These are phyloP conservation scores for Azorinus chamasolen DNA, from an alignment of 2,888 invertebrate genomes.

Conservation along the genomic window DNA sequence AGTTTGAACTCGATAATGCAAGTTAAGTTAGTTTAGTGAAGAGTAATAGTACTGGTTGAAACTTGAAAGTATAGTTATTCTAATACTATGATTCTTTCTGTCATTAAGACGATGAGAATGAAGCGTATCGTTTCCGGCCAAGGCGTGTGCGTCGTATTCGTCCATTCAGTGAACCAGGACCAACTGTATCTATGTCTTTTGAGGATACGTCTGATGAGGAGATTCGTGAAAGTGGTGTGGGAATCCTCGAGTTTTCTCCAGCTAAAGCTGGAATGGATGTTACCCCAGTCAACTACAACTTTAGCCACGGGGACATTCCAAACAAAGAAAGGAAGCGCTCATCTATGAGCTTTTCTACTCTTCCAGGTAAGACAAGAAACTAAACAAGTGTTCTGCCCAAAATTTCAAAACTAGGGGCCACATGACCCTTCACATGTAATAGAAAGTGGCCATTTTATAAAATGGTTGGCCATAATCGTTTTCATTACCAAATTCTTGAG, in stretches of 20 bases:
- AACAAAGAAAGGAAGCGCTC: conserved; percentile 71
- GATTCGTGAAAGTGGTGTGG: conserved; percentile 85
- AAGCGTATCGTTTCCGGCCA: conserved; percentile 70
- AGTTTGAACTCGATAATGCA: no score
- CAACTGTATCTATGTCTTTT: conserved; percentile 77
- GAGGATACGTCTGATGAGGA: conserved; percentile 84
- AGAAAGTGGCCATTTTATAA: no score
- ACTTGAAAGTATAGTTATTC: no score
- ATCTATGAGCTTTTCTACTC: conserved; percentile 73
- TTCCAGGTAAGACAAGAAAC: conserved; percentile 81
- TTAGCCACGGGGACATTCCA: conserved; percentile 31
- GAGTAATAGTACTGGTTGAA: no score
- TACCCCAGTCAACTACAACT: conserved; percentile 92
- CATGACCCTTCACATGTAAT: no score
- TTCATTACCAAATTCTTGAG: no score
- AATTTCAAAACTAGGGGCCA: no score
- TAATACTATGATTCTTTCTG: no score
- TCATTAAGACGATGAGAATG: conserved; percentile 45
- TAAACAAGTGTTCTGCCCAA: no score
- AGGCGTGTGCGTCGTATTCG: conserved; percentile 64
- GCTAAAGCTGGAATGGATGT: conserved; percentile 95
- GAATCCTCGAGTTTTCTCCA: conserved; percentile 92
- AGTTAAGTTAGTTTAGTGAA: no score
- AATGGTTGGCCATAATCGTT: no score
- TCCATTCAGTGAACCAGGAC: conserved; percentile 78